Evolutionary conservation across 2,888 invertebrate genomes (phyloP), one percentile per base, ranked within the genome.

Genomic region (Spodoptera littoralis): DNA sequence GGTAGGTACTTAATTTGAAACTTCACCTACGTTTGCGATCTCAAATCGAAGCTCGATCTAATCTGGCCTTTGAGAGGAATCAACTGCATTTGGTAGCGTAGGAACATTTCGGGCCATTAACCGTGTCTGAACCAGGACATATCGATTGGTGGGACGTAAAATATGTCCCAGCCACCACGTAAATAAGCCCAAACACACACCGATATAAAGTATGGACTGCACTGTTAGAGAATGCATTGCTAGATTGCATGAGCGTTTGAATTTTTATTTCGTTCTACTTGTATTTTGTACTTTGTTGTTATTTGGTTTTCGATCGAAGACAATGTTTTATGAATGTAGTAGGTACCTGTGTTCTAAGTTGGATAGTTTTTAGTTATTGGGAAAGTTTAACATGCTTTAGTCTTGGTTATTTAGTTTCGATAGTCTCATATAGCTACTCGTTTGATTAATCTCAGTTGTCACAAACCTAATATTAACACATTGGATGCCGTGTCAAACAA

Each of bases 131-230:
- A 82, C 80, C 77, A 80, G 81, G 77, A 85, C 84, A 81, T 84
- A 91, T 92, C 90, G 91, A 90, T 88, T 88, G 84, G 83, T 74
- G 79, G 72, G 77, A 79, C 82, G 83, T 90, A 88, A 92, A 90
- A 88, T 91, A 90, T 89, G 83, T 76, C 79, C 85, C 80, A 30
- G 58, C 69, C 71, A 75, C 69, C 75, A 73, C 77, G 82, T 86
- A 86, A 86, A 86, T 85, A 86, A 81, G 77, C 76, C 76, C 72
- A 72, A 70, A 48, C 66, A 57, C 52, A 18, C 54, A 36, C 45
- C 48, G 65, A 56, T 69, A 63, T 73, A 76, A 71, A 64, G 65
- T 62, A 74, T 67, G 51, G 55, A 68, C 46, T 60, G 43, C 42
- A 46, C 60, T 59, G 60, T 61, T 68, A 47, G 50, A 50, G 51